Base-by-base conservation (phyloP, 2,888 invertebrate species). In the Mellilla xanthometata region DNA sequence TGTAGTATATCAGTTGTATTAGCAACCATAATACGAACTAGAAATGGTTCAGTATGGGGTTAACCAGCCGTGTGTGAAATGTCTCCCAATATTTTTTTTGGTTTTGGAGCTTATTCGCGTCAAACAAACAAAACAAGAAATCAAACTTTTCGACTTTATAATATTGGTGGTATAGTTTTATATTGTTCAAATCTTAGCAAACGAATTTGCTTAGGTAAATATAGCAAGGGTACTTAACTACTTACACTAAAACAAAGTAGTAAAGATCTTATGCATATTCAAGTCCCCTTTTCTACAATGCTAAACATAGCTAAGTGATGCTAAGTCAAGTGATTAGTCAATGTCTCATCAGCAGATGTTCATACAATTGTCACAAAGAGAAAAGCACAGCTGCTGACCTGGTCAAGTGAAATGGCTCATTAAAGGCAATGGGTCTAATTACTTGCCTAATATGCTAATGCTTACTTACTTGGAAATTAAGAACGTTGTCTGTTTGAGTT, bases 351-450 rank as follows among this genome's bases (percentile, higher is more conserved):
- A 40, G 48, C 51, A 50, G 50, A 54, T 59, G 54, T n/a, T n/a
- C 58, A 51, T 57, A 56, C 59, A 55, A 58, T 50, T 57, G 39
- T 42, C 39, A 39, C 49, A 42, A 30, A 24, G 24, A 24, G 4
- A n/a, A n/a, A n/a, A n/a, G n/a, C n/a, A n/a, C 41, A 54, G 51
- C 49, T 47, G 52, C 42, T 72, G 68, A 68, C 72, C 72, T 55
- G 64, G 60, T 71, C 64, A 62, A 67, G 58, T 59, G 56, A 63
- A 54, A 64, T 62, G 65, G 63, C 72, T 72, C 70, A 72, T 77
- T 76, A 71, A 39, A 64, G 58, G 52, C 70, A 68, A 72, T 72
- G 65, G 57, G 62, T 64, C 62, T 74, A 73, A 75, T 75, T 67
- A 68, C 60, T 60, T 60, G 58, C 26, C 53, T 63, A 60, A 62